Percentiles rank a stretch among this genome's conserved stretches.
These are phyloP conservation scores for Lycopodina hypogea DNA, from an alignment of 37 sponge, comb jelly and placozoan species.

Conservation along the genomic window DNA sequence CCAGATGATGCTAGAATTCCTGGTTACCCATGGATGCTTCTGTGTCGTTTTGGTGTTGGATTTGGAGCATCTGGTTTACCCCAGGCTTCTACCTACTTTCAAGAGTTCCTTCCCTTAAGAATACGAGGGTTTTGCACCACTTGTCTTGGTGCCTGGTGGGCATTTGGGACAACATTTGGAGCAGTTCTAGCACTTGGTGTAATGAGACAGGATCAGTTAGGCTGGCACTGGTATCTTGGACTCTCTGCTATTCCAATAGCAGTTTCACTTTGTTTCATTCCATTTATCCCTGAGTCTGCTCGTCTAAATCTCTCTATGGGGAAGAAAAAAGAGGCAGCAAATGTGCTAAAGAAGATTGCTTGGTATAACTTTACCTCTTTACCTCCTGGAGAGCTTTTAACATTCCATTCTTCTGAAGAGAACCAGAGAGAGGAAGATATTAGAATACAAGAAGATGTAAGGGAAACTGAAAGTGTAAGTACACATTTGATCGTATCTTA, in stretches of 20 bases:
- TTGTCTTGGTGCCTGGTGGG: conserved; percentile 27
- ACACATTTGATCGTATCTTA: too few relatives aligned
- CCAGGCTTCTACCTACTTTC: conserved; percentile 50
- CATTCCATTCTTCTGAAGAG: conserved; percentile 54
- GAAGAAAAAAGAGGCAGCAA: conserved; percentile 43
- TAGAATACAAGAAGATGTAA: neutral
- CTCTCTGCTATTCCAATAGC: conserved; percentile 43
- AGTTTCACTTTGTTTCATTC: conserved; percentile 32
- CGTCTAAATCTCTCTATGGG: conserved; percentile 51
- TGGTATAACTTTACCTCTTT: conserved; percentile 43
- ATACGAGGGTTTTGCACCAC: conserved; percentile 25
- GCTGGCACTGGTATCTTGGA: conserved; percentile 59
- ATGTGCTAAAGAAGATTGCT: conserved; percentile 46
- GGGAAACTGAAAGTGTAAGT: neutral
- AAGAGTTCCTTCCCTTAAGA: conserved; percentile 57
- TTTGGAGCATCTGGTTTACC: conserved; percentile 41
- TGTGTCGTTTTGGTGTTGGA: conserved; percentile 48
- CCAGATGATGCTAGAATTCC: conserved; percentile 20
- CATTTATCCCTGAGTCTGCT: conserved; percentile 69
- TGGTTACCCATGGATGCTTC: conserved; percentile 35
- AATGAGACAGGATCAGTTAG: conserved; percentile 20
- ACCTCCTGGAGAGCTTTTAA: conserved; percentile 28
- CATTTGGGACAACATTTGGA: conserved; percentile 51
- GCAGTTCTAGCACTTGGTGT: conserved; percentile 45
- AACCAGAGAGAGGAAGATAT: neutral